Conservation (phyloP, 2,888 invertebrate genomes). For the Diarsia dahlii region DNA sequence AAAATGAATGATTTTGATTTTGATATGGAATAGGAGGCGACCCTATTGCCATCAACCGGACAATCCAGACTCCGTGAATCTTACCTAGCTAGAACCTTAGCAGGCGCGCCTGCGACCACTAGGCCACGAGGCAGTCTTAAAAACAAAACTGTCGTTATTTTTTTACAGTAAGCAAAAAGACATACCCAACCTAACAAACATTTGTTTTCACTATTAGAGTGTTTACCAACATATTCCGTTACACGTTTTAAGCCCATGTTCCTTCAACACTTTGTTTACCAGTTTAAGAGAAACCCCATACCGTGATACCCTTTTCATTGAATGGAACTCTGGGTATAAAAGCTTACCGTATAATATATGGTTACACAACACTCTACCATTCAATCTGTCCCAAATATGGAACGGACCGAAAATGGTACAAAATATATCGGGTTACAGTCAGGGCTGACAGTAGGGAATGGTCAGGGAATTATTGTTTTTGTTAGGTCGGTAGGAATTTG, state of each 20-base stretch:
- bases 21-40: too few relatives aligned
- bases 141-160: too few relatives aligned
- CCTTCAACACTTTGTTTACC: conserved; percentile 6
- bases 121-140: too few relatives aligned
- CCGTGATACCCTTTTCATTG: conserved; percentile 36
- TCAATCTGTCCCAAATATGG: conserved; percentile 63
- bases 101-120: too few relatives aligned
- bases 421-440: conserved; percentile 58
- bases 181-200: neutral
- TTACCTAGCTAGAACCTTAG: too few relatives aligned
- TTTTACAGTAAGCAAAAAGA: too few relatives aligned
- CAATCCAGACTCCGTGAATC: too few relatives aligned
- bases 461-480: neutral
- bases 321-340: conserved; percentile 35
- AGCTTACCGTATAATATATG: conserved; percentile 42
- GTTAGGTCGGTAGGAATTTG: neutral
- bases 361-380: conserved; percentile 51
- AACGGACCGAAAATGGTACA: conserved; percentile 55
- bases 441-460: conserved; percentile 48
- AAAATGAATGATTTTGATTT: too few relatives aligned
- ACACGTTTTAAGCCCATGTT: neutral
- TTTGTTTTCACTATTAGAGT: neutral
- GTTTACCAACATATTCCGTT: neutral
- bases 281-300: conserved; percentile 16
- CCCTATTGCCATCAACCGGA: too few relatives aligned